These are phyloP conservation scores for Chrysolina haemoptera DNA, from an alignment of 2,888 invertebrate species.

Conservation along the genomic window DNA sequence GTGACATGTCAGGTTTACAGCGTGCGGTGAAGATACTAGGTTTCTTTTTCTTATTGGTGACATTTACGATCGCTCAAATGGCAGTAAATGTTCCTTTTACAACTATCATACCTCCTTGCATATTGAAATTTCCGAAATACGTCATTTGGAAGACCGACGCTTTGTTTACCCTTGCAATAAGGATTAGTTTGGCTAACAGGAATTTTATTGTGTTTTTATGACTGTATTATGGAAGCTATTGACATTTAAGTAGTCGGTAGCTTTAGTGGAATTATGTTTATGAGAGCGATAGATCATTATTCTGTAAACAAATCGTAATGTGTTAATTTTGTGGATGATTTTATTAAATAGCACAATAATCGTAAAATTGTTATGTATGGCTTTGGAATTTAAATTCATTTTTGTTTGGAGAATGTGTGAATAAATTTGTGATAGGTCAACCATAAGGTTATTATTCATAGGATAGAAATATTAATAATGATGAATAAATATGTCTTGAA, in stretches of 20 bases:
- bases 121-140: conserved; percentile 58
- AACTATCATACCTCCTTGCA: conserved; percentile 67
- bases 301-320: conserved; percentile 45
- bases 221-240: conserved; percentile 67
- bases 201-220: conserved; percentile 69
- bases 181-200: conserved; percentile 59
- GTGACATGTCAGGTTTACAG: conserved; percentile 60
- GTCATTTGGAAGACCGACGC: conserved; percentile 33
- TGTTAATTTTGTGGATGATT: conserved; percentile 12
- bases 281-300: conserved; percentile 58
- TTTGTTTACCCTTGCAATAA: conserved; percentile 55
- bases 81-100: conserved; percentile 74
- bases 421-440: no score
- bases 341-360: conserved; percentile 31
- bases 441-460: no score
- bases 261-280: conserved; percentile 56
- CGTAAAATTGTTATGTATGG: neutral
- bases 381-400: neutral
- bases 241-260: conserved; percentile 63
- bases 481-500: no score
- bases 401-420: no score
- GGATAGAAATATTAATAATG: no score
- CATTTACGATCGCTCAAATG: conserved; percentile 75
- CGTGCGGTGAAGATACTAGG: conserved; percentile 63
- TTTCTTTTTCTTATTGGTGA: conserved; percentile 68